Evolutionary conservation across 1,140 invertebrate species (phyloP).

Genomic region (Brachionus sp.): DNA sequence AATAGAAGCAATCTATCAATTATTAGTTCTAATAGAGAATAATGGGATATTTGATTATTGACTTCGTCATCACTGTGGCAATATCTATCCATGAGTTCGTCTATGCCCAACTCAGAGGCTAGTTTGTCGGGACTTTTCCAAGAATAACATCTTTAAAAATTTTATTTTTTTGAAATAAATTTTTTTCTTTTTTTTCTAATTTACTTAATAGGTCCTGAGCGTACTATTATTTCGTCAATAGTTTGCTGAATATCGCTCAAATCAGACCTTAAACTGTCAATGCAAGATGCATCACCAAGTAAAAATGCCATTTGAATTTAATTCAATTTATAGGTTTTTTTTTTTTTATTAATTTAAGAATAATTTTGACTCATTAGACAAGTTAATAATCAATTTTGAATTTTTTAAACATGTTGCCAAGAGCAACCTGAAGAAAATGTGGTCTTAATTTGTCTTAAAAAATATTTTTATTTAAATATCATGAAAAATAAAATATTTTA

Average conservation of each 20-base stretch:
- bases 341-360: background rate
- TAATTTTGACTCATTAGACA: background rate
- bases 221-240: constrained; percentile 35
- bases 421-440: background rate
- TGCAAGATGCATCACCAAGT: constrained; percentile 40
- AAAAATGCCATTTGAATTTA: constrained; percentile 44
- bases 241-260: constrained; percentile 35
- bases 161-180: background rate
- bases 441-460: background rate
- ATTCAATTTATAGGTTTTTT: background rate
- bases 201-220: constrained; percentile 23
- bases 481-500: too few relatives aligned
- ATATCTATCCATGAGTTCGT: constrained; percentile 13
- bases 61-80: constrained; percentile 21
- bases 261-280: constrained; percentile 33
- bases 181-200: background rate
- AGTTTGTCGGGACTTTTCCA: constrained; percentile 45
- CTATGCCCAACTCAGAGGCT: constrained; percentile 16
- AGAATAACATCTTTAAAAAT: constrained; percentile 40
- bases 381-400: background rate
- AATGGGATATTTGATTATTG: constrained; percentile 38
- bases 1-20: background rate
- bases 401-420: background rate
- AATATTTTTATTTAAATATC: background rate
- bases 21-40: constrained; percentile 23